Conservation (phyloP, 1,140 invertebrate species). For the Drosophila nannoptera region DNA sequence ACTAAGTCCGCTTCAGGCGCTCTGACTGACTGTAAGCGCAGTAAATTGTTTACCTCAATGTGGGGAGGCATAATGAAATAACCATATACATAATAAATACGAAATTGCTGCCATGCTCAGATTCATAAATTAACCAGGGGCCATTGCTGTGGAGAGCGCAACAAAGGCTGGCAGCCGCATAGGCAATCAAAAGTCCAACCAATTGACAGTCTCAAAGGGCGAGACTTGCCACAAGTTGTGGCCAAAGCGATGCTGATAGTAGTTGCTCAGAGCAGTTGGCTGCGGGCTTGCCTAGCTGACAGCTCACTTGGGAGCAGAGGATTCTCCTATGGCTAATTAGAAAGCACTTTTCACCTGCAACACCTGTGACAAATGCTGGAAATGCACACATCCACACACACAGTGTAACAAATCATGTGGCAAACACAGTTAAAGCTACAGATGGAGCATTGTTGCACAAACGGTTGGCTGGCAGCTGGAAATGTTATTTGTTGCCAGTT, state of each 20-base stretch:
- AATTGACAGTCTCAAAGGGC: conserved; percentile 45
- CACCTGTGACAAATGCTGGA: conserved; percentile 34
- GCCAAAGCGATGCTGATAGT: conserved; percentile 35
- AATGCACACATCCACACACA: conserved; percentile 38
- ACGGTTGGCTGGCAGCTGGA: conserved; percentile 8
- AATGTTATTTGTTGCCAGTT: conserved; percentile 63
- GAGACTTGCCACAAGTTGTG: conserved; percentile 28
- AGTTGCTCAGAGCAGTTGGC: conserved; percentile 1
- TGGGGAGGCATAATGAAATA: conserved; percentile 30
- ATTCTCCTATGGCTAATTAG: conserved; percentile 64
- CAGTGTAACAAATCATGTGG: conserved; percentile 56
- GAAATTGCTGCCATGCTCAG: conserved; percentile 8
- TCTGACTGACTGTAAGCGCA: conserved; percentile 3
- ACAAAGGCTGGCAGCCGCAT: conserved; percentile 1
- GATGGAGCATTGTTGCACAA: conserved; percentile 15
- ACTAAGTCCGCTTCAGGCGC: neutral
- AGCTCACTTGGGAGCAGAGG: conserved; percentile 12
- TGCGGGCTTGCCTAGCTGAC: conserved; percentile 26
- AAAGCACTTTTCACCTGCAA: conserved; percentile 20
- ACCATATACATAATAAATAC: conserved; percentile 33
- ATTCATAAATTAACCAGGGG: conserved; percentile 24
- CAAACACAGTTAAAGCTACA: conserved; percentile 26
- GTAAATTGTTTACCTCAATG: conserved; percentile 26
- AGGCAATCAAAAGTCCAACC: conserved; percentile 29
- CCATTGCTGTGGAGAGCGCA: conserved; percentile 2